phyloP scores from a whole-genome alignment of 2,113 vertebrate genomes.

The Procavia capensis region DNA sequence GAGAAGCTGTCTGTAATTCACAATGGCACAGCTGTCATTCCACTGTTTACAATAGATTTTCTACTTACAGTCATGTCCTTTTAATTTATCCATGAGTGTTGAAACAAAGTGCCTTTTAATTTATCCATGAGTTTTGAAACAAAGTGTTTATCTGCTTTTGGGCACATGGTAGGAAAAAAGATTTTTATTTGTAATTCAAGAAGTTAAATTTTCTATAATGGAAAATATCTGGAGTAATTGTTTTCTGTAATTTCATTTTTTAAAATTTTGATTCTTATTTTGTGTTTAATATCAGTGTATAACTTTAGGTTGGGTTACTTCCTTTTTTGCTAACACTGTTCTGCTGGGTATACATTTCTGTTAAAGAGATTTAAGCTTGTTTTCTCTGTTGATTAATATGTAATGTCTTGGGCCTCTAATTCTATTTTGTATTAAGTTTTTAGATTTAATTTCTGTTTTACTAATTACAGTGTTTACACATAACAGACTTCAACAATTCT shows the following conservation, averaged over 20 bases:
- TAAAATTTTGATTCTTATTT: not conserved
- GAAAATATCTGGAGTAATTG: not conserved
- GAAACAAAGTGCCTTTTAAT: not conserved
- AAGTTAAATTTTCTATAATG: not conserved
- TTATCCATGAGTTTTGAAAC: not conserved
- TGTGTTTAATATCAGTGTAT: not conserved
- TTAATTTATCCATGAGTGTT: not conserved
- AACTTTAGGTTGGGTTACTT: not conserved
- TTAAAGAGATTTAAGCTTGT: not conserved
- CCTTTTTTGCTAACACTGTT: not conserved
- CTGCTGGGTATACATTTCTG: not conserved
- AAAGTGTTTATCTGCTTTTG: not conserved
- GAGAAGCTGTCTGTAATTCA: not conserved
- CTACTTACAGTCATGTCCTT: not conserved
- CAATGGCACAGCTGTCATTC: not conserved
- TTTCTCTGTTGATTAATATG: not conserved
- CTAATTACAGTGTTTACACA: not conserved
- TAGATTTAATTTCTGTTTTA: no score
- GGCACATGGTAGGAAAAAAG: not conserved
- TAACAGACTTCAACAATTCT: not conserved
- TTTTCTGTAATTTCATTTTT: not conserved
- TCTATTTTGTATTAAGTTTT: constrained; percentile 44
- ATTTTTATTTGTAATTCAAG: constrained; percentile 45
- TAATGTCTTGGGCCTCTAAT: not conserved
- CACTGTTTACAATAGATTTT: not conserved